Percentiles rank a stretch among this genome's conserved stretches.
Conservation (phyloP, 2,888 invertebrate species). For the Rhamphomyia laevipes region DNA sequence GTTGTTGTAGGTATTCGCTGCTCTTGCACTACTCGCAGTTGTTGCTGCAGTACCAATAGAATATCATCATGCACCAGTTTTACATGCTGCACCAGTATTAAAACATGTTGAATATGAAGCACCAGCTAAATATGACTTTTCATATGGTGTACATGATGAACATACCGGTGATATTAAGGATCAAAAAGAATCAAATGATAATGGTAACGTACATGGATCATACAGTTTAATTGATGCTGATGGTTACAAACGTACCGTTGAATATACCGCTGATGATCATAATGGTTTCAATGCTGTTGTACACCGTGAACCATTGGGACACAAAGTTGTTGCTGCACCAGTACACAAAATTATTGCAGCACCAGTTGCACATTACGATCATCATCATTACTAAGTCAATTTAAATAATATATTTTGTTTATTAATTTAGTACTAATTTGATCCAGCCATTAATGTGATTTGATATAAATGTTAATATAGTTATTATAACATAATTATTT, state of each 20-base stretch:
- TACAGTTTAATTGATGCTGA: slow-evolving; percentile 44
- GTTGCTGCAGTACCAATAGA: background rate
- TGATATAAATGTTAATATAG: too few species aligned
- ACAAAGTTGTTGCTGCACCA: background rate
- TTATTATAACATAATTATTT: too few species aligned
- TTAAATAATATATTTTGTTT: background rate
- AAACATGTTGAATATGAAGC: slow-evolving; percentile 24
- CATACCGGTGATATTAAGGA: slow-evolving; percentile 42
- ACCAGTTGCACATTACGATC: background rate
- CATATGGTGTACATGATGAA: slow-evolving; percentile 41
- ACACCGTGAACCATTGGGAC: slow-evolving; percentile 36
- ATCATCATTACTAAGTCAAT: background rate
- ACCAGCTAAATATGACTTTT: slow-evolving; percentile 38
- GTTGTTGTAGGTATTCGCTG: background rate
- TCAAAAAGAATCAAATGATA: slow-evolving; percentile 41
- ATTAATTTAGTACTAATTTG: too few species aligned
- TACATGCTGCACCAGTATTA: slow-evolving; percentile 8
- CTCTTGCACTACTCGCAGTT: background rate
- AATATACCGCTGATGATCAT: slow-evolving; percentile 43
- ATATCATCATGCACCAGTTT: background rate
- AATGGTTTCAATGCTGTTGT: slow-evolving; percentile 46
- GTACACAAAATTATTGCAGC: background rate
- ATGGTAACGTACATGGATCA: slow-evolving; percentile 42
- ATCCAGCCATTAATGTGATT: too few species aligned
- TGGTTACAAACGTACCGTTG: slow-evolving; percentile 42